Conservation (phyloP, 2,888 invertebrate species). For the Ichneumoninae sp. region DNA sequence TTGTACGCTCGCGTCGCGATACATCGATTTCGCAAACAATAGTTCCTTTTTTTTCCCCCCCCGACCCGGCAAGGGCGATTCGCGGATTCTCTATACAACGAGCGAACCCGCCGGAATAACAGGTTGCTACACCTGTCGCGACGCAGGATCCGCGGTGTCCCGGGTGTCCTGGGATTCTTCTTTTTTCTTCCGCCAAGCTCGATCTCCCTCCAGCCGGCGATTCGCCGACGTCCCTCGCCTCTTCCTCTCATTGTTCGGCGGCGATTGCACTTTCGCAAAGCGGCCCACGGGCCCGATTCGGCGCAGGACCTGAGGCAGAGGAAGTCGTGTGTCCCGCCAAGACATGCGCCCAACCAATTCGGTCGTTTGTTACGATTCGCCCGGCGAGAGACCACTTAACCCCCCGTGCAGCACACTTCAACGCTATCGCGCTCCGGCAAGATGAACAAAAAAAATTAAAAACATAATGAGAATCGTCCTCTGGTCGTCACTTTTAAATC, state of each 20-base stretch:
- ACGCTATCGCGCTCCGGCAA: background rate
- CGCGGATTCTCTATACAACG: constrained; percentile 68
- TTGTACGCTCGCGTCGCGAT: constrained; percentile 26
- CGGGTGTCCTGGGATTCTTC: constrained; percentile 66
- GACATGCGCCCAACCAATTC: constrained; percentile 39
- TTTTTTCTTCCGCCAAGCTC: constrained; percentile 21
- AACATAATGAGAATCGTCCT: background rate
- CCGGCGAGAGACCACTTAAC: constrained; percentile 15
- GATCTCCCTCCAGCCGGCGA: constrained; percentile 12
- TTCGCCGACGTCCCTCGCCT: constrained; percentile 45
- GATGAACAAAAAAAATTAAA: background rate
- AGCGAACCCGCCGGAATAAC: constrained; percentile 59
- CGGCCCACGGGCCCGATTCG: background rate
- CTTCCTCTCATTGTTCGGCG: constrained; percentile 46
- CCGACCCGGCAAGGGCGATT: background rate
- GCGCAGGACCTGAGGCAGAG: background rate
- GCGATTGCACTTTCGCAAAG: constrained; percentile 48
- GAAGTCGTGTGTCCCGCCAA: background rate
- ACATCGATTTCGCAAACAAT: constrained; percentile 64
- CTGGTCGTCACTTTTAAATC: too few species aligned
- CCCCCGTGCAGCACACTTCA: background rate
- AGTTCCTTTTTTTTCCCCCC: constrained; percentile 25
- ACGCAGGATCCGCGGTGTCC: constrained; percentile 42
- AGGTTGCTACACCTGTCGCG: constrained; percentile 77
- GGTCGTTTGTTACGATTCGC: constrained; percentile 46